Base-by-base conservation (phyloP, 2,797 vertebrate species). In the Tapirus indicus region DNA sequence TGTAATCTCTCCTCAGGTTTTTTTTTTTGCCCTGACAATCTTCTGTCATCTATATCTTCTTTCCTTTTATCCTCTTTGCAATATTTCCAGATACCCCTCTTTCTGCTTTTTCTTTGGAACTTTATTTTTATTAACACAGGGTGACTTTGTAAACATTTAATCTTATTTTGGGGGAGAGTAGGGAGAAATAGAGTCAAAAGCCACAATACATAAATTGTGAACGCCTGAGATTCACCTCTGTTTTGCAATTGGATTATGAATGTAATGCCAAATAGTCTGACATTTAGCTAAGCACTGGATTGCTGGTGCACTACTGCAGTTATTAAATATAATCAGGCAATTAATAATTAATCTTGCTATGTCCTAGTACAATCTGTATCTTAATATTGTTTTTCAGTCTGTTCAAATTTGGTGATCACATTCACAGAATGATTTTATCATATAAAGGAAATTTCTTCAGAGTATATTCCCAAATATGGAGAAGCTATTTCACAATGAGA, bases 301-400 rank as follows among this genome's bases (percentile, higher is more conserved):
- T 77, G 29, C 29, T 56, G 12, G 20, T 35, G 4, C 18, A 52
- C 90, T 75, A 78, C 17, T 29, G 35, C n/a, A 92, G 54, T 80
- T 95, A 74, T 80, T 91, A 97, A 95, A 87, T 96, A 96, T 77
- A 97, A 92, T 56, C 52, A 84, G 20, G n/a, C 25, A 89, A 80
- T 69, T 90, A 66, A 72, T 38, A 95, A 97, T 84, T 88, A 95
- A 97, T 82, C 35, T 88, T 52, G 9, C 20, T 68, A n/a, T 38
- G 54, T 92, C 44, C 84, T 72, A 77, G 47, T 78, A 79, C 69
- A 88, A 18, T 69, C 52, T 82, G 71, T 68, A 56, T 54, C 90
- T 92, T 96, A 87, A 95, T 54, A 56, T 29, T 88, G 20, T 82
- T 95, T 94, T 94, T 56, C 7, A 23, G 13, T 71, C 69, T 96